phyloP scores from a whole-genome alignment of 2,888 invertebrate genomes.

The Epirrita christyi region DNA sequence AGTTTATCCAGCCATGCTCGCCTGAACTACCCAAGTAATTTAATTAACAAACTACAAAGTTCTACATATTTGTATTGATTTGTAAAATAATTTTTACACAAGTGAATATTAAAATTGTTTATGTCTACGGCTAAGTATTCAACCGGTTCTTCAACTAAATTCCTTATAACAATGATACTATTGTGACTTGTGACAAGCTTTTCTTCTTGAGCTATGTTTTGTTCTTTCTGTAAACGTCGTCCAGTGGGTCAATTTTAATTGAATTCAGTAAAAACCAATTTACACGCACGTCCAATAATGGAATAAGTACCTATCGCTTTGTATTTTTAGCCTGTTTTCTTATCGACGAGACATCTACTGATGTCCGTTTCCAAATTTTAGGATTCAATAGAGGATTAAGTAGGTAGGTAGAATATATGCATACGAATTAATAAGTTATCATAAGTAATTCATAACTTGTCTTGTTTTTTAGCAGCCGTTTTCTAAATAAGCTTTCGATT shows the following conservation, averaged over 20 bases:
- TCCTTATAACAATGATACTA: conserved; percentile 28
- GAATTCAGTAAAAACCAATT: conserved; percentile 76
- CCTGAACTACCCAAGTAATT: too few relatives aligned
- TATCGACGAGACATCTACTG: background rate
- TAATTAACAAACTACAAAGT: too few relatives aligned
- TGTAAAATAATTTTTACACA: too few relatives aligned
- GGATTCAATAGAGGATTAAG: background rate
- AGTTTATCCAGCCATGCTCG: too few relatives aligned
- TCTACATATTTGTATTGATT: too few relatives aligned
- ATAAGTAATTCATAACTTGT: background rate
- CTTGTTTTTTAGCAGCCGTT: background rate
- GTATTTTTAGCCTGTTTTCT: conserved; percentile 37
- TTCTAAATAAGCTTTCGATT: too few relatives aligned
- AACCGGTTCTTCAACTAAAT: background rate
- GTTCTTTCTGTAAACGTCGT: conserved; percentile 52
- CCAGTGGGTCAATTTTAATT: conserved; percentile 80
- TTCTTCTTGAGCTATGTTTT: conserved; percentile 49
- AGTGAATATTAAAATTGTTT: too few relatives aligned
- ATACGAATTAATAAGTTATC: background rate
- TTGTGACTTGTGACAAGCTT: conserved; percentile 55
- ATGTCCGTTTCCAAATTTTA: too few relatives aligned
- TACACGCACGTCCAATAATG: conserved; percentile 75
- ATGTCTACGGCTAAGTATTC: too few relatives aligned
- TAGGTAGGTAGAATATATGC: background rate
- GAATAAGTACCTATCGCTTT: conserved; percentile 51